Evolutionary conservation across 2,888 invertebrate species (phyloP).

Genomic region (Eurois occulta): DNA sequence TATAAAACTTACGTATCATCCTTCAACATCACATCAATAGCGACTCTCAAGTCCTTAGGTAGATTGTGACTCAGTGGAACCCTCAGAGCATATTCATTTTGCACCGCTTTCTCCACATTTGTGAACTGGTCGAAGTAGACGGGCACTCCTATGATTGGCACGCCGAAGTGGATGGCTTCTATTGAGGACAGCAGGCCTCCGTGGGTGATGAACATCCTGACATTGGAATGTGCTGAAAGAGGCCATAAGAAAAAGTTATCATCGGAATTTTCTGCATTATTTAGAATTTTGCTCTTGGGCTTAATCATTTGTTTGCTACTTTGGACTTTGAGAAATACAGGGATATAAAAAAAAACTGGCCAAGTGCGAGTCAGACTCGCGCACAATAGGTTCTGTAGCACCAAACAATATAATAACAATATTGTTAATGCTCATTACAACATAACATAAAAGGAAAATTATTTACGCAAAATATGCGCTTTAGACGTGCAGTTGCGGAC

Average conservation of each 20-base stretch:
- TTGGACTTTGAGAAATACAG: background rate
- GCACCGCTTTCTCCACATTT: conserved; percentile 76
- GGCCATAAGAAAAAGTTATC: background rate
- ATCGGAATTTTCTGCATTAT: background rate
- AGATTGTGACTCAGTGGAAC: conserved; percentile 71
- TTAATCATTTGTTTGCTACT: background rate
- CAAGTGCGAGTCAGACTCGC: too few species aligned
- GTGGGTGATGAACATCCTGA: conserved; percentile 75
- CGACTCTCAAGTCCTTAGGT: conserved; percentile 69
- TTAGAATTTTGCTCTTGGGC: background rate
- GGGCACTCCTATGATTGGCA: conserved; percentile 78
- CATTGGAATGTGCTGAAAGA: conserved; percentile 76
- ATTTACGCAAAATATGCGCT: background rate
- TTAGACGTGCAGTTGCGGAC: background rate
- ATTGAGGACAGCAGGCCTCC: conserved; percentile 77
- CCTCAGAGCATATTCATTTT: conserved; percentile 74
- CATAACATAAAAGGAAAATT: background rate
- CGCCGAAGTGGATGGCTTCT: conserved; percentile 77
- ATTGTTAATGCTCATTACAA: too few species aligned
- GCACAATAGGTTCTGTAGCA: too few species aligned
- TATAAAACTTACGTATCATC: conserved; percentile 53
- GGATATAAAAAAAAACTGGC: too few species aligned
- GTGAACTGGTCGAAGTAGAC: conserved; percentile 78
- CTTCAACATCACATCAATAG: conserved; percentile 72
- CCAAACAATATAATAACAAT: too few species aligned